Percentiles rank a stretch among this genome's conserved stretches.
Conservation (phyloP, 2,888 invertebrate genomes). For the Orthosia gothica region DNA sequence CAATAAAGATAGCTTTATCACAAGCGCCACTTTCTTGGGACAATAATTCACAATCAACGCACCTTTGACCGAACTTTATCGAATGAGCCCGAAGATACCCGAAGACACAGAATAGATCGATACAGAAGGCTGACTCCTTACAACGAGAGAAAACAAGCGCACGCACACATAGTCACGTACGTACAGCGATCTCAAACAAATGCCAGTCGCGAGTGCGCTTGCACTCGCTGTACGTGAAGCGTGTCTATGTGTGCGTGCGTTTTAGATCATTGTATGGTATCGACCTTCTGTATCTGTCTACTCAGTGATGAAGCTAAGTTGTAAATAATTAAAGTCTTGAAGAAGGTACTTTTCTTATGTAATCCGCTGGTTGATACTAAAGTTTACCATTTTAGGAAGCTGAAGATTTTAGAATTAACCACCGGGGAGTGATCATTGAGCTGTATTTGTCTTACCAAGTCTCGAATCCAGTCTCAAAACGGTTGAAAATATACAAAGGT, state of each 20-base stretch:
- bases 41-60: conserved; percentile 57
- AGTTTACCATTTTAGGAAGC: conserved; percentile 40
- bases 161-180: not conserved
- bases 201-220: not conserved
- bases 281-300: not conserved
- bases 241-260: not conserved
- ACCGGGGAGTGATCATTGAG: conserved; percentile 32
- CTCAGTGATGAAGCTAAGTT: conserved; percentile 9
- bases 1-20: conserved; percentile 65
- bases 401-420: conserved; percentile 33
- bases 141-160: not conserved
- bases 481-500: not conserved
- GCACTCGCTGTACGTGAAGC: not conserved
- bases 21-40: conserved; percentile 65
- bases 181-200: not conserved
- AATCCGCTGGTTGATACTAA: conserved; percentile 43
- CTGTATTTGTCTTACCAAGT: not conserved
- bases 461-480: not conserved
- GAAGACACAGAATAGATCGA: not conserved
- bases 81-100: conserved; percentile 35
- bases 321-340: conserved; percentile 31
- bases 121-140: conserved; percentile 1
- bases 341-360: conserved; percentile 9
- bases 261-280: not conserved
- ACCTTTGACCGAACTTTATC: conserved; percentile 63